Percentiles rank a stretch among this genome's conserved stretches.
Conservation (phyloP, 2,888 invertebrate species). For the Pachliopta kotzebuea region DNA sequence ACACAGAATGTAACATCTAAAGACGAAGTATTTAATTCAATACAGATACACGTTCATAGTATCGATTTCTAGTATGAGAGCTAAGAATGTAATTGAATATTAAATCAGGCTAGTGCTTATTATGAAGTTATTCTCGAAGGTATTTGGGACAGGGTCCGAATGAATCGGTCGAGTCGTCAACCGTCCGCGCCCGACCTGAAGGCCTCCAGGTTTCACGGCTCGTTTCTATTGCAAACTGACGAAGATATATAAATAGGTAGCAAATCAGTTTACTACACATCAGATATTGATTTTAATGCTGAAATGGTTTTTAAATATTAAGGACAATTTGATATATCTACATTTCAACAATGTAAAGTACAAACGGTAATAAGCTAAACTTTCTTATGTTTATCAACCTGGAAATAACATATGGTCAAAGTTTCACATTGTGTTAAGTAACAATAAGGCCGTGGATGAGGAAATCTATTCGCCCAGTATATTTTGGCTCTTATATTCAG, state of each 20-base stretch:
- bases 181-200: slow-evolving; percentile 57
- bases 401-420: too few species aligned
- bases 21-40: slow-evolving; percentile 17
- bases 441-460: too few species aligned
- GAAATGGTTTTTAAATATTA: too few species aligned
- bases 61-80: slow-evolving; percentile 25
- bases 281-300: too few species aligned
- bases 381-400: too few species aligned
- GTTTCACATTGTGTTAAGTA: too few species aligned
- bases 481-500: too few species aligned
- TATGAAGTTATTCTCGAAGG: slow-evolving; percentile 36
- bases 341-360: too few species aligned
- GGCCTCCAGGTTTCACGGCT: slow-evolving; percentile 56
- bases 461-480: too few species aligned
- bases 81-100: slow-evolving; percentile 28
- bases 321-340: too few species aligned
- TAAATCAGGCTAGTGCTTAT: slow-evolving; percentile 26
- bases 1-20: background rate
- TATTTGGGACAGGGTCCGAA: slow-evolving; percentile 53
- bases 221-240: slow-evolving; percentile 37
- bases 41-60: slow-evolving; percentile 18
- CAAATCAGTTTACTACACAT: too few species aligned
- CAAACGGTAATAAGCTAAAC: too few species aligned
- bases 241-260: slow-evolving; percentile 29
- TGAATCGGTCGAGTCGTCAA: slow-evolving; percentile 53